Evolutionary conservation across 2,888 invertebrate genomes (phyloP), one percentile per base, ranked within the genome.

Genomic region (Hydrotaea cyrtoneurina): DNA sequence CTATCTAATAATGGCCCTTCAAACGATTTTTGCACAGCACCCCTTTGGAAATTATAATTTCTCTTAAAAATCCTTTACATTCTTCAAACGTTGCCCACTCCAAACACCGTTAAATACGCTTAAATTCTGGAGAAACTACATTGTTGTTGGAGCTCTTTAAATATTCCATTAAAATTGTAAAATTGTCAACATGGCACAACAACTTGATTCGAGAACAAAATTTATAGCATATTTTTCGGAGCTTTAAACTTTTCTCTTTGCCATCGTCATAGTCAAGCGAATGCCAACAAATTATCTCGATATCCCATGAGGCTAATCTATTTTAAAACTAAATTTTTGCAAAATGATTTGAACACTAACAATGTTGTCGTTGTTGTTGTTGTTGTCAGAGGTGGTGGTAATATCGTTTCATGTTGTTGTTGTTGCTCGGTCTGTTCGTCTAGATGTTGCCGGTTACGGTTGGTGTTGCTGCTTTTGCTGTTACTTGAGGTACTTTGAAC

Each of bases 251-350:
- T 62, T 31, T 31, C 26, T 62, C 7, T 26, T 21, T 21, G 21
- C 31, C 66, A 43, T 39, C 21, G 66, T 66, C 66, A 66, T 21
- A 66, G 66, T 3, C 62, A 62, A 62, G 31, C 13, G 26, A 62
- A 62, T 46, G 76, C 57, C 74, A 77, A 71, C 83, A 83, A 80
- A 80, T 83, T 83, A 83, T 83, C 80, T 83, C 69, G 74, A 83
- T 78, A 83, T 80, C 83, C 80, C 83, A 69, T 69, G 80, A 80
- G 80, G 62, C 83, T 83, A 80, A 80, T 83, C 80, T 83, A 78
- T 83, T 80, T 83, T 83, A 78, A 80, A 83, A 77, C 80, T 78
- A 80, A 83, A 83, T 80, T 77, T 72, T 76, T 66, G 43, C 55
- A 53, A 75, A 50, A 76, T 64, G 46, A 59, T 74, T 23, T 74